A percentile compares a stretch with the other conserved stretches of the same genome.
These are phyloP conservation scores for Denticeps clupeoides DNA, from an alignment of 2,797 vertebrate genomes.

Conservation along the genomic window DNA sequence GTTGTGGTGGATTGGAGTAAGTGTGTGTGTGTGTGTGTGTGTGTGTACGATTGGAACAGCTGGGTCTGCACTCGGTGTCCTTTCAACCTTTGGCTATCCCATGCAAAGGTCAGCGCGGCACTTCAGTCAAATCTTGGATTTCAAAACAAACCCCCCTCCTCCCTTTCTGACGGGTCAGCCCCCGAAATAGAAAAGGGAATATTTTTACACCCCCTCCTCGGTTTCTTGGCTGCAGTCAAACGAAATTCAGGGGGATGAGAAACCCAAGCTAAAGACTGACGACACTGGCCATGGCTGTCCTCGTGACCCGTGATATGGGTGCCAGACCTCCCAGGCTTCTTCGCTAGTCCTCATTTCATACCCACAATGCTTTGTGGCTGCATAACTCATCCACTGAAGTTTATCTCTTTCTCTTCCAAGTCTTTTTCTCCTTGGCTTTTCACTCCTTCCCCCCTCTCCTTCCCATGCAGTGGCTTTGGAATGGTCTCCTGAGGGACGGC, in stretches of 20 bases:
- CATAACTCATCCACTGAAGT: neutral
- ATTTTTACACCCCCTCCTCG: constrained; percentile 8
- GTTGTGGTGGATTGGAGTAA: neutral
- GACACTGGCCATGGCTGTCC: neutral
- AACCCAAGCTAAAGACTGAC: neutral
- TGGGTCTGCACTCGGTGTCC: constrained; percentile 33
- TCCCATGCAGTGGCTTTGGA: constrained; percentile 6
- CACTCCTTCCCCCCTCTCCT: neutral
- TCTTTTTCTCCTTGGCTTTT: too few relatives aligned
- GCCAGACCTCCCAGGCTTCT: neutral
- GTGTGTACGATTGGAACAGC: constrained; percentile 31
- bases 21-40: neutral
- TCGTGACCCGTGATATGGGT: neutral
- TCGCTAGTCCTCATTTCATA: neutral
- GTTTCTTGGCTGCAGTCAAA: constrained; percentile 19
- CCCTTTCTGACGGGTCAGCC: constrained; percentile 11
- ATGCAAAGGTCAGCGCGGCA: constrained; percentile 46
- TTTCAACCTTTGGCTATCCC: constrained; percentile 26
- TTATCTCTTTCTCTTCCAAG: too few relatives aligned
- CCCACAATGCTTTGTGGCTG: neutral
- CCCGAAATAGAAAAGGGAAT: constrained; percentile 32
- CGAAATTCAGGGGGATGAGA: neutral
- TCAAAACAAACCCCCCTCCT: constrained; percentile 51
- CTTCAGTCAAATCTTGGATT: constrained; percentile 37
- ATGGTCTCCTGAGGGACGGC: constrained; percentile 32